Percentiles rank a stretch among this genome's conserved stretches.
phyloP scores from a whole-genome alignment of 1,140 invertebrate species.

The Lordiphosa collinella region DNA sequence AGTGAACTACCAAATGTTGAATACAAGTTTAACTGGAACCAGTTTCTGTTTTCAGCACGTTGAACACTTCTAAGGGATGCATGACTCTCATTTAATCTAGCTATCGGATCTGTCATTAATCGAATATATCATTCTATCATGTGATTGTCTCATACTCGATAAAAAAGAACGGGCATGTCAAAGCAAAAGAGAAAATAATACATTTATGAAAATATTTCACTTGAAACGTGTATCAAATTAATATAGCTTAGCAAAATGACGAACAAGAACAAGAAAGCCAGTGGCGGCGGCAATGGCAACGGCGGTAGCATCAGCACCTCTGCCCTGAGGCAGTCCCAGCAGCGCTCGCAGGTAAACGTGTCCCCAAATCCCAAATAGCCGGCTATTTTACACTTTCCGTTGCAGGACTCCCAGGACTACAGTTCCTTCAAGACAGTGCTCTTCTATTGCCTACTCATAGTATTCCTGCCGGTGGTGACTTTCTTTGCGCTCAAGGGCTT shows the following conservation, averaged over 20 bases:
- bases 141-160: conserved; percentile 51
- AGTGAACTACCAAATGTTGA: no score
- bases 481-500: conserved; percentile 83
- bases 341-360: conserved; percentile 50
- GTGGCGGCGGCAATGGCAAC: conserved; percentile 21
- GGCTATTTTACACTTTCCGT: conserved; percentile 22
- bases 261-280: conserved; percentile 46
- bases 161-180: conserved; percentile 29
- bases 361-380: conserved; percentile 13
- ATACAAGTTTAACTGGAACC: no score
- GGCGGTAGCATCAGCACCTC: not conserved
- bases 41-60: not conserved
- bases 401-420: conserved; percentile 80
- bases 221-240: conserved; percentile 1
- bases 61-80: not conserved
- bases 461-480: conserved; percentile 83
- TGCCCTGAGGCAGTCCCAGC: conserved; percentile 31
- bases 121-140: conserved; percentile 40
- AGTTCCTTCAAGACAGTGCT: conserved; percentile 84
- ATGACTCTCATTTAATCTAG: not conserved
- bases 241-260: conserved; percentile 30
- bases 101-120: not conserved
- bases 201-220: conserved; percentile 29
- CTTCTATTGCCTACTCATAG: conserved; percentile 83
- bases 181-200: conserved; percentile 29